These are phyloP conservation scores for Trachelipus rathkii DNA, from an alignment of 1,140 invertebrate genomes.

Conservation along the genomic window DNA sequence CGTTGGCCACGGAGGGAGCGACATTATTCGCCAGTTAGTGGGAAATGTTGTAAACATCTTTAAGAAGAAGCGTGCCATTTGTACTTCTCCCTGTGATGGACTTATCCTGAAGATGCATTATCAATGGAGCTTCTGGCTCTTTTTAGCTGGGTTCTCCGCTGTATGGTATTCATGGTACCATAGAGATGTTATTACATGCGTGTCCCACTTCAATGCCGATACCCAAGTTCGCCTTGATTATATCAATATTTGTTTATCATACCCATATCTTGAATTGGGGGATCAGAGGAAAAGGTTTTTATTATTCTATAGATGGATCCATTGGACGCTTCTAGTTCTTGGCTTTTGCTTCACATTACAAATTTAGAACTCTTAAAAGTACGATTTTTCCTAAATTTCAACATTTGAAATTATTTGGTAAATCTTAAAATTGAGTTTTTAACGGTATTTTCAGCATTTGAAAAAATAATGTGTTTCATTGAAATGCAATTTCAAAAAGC, in stretches of 20 bases:
- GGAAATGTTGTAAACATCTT: constrained; percentile 33
- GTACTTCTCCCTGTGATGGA: constrained; percentile 30
- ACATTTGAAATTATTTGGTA: too few relatives aligned
- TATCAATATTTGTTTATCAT: constrained; percentile 30
- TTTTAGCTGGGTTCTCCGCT: constrained; percentile 30
- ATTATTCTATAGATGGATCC: constrained; percentile 30
- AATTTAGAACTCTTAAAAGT: too few relatives aligned
- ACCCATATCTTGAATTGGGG: constrained; percentile 24
- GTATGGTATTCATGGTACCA: constrained; percentile 34
- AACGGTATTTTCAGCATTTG: too few relatives aligned
- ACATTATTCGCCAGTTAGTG: constrained; percentile 30
- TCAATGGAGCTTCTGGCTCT: constrained; percentile 30
- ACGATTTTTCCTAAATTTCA: too few relatives aligned
- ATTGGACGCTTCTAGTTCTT: constrained; percentile 28
- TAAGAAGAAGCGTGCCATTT: constrained; percentile 30
- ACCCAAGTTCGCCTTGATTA: constrained; percentile 30
- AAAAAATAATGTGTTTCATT: too few relatives aligned
- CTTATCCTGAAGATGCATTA: constrained; percentile 35
- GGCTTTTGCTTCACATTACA: constrained; percentile 26
- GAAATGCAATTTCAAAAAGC: too few relatives aligned
- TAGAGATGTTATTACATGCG: constrained; percentile 28
- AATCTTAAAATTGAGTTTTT: too few relatives aligned
- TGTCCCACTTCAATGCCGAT: constrained; percentile 30
- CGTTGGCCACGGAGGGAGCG: constrained; percentile 30
- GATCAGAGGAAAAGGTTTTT: constrained; percentile 20